Evolutionary conservation across 2,113 vertebrate genomes (phyloP), one percentile per base, ranked within the genome.

Genomic region (Triplophysa dalaica): DNA sequence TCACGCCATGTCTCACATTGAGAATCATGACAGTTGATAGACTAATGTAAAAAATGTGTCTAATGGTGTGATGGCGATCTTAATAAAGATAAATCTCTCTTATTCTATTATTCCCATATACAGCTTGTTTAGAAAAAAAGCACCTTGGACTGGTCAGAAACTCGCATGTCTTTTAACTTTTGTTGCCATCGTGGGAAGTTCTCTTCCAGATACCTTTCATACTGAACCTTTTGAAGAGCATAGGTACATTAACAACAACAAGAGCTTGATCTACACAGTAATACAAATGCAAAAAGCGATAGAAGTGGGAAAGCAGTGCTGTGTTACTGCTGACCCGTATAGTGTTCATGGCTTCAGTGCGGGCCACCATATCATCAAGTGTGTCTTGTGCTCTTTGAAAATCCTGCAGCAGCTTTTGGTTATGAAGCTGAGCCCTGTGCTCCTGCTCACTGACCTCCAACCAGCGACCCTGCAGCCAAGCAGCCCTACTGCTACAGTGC

Each of bases 381-480:
- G 88, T 85, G 60, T 86, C 83, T 79, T 93, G 88, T 9, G 92
- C 90, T 60, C 84, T 83, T 9, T 93, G 89, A 87, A 94, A 93
- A 80, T 93, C 88, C 81, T 88, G 85, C 84, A 93, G 79, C 41
- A 94, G 89, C 83, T 89, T 84, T 21, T 50, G 75, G 86, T 94
- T 93, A 70, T 88, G 86, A 24, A 81, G 67, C 62, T 85, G 84
- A 1, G 92, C 91, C 38, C 21, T 67, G 0, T 58, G 13, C 81
- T 93, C 91, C 81, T 90, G 83, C 65, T 91, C 85, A 48, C 80
- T 87, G 73, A 93, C 75, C 74, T 93, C 85, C 81, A 85, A 84
- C 88, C 81, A 91, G 26, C 65, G 85, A 38, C 80, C 79, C 79
- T 87, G 91, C 72, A 93, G 85, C 24, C 83, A 72, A 26, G 79